Percentiles rank a stretch among this genome's conserved stretches.
These are phyloP conservation scores for Leptogaster cylindrica DNA, from an alignment of 2,888 invertebrate genomes.

Conservation along the genomic window DNA sequence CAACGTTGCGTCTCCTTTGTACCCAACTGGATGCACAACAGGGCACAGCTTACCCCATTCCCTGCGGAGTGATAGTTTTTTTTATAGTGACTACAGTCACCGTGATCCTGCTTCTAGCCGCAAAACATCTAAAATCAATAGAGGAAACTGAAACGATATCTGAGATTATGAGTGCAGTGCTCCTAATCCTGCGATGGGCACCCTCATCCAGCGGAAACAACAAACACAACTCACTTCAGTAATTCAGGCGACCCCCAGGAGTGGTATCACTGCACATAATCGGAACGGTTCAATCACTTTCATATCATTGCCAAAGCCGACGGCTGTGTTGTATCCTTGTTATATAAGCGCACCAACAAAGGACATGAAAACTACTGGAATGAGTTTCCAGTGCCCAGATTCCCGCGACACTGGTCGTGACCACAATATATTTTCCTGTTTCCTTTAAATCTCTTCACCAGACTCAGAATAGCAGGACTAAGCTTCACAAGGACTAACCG, in stretches of 20 bases:
- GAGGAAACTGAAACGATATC: slow-evolving; percentile 1
- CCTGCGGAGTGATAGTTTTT: too few species aligned
- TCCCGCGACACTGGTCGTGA: slow-evolving; percentile 10
- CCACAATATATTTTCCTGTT: neutral
- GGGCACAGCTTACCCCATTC: too few species aligned
- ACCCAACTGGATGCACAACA: too few species aligned
- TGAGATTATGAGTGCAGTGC: slow-evolving; percentile 1
- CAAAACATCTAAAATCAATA: slow-evolving; percentile 33
- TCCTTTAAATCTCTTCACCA: neutral
- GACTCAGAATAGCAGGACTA: neutral
- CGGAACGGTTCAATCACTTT: slow-evolving; percentile 25
- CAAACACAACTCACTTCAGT: slow-evolving; percentile 25
- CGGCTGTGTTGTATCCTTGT: neutral
- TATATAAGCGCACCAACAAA: slow-evolving; percentile 10
- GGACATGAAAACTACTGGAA: neutral
- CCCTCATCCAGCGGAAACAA: slow-evolving; percentile 1
- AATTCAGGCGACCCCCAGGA: neutral
- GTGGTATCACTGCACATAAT: slow-evolving; percentile 17
- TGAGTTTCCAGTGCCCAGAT: neutral
- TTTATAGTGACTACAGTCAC: neutral
- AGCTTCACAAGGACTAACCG: slow-evolving; percentile 9
- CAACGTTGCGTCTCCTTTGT: too few species aligned
- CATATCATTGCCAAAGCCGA: slow-evolving; percentile 2
- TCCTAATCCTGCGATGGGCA: slow-evolving; percentile 30
- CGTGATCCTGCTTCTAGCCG: neutral